Evolutionary conservation across 2,113 vertebrate species (phyloP).

Genomic region (Myiozetetes cayanensis): DNA sequence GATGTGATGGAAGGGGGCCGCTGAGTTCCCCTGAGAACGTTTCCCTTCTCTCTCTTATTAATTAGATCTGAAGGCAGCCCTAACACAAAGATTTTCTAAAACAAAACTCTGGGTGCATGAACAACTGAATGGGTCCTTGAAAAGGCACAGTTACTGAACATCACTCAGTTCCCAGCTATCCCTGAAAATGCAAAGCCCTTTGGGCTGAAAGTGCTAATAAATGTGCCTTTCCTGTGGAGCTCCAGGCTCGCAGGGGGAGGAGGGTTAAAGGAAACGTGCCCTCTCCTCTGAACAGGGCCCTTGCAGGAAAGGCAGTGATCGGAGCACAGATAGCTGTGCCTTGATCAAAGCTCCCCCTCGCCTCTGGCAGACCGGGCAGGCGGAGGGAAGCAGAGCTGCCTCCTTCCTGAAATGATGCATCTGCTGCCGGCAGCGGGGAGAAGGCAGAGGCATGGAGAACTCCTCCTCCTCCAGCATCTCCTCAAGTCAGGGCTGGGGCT

Average conservation of each 20-base stretch:
- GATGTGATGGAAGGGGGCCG: constrained; percentile 5
- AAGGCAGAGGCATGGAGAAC: background rate
- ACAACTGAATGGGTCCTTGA: background rate
- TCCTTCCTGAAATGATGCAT: background rate
- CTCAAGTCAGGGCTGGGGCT: background rate
- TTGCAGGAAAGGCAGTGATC: background rate
- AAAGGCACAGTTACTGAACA: background rate
- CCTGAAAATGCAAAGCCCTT: background rate
- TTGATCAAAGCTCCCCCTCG: constrained; percentile 14
- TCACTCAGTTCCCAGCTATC: background rate
- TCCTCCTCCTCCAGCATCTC: background rate
- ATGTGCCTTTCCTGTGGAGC: background rate
- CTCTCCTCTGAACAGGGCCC: background rate
- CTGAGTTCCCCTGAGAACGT: background rate
- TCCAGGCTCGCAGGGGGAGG: background rate
- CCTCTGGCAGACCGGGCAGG: background rate
- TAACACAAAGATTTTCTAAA: background rate
- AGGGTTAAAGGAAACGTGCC: background rate
- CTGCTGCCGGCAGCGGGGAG: background rate
- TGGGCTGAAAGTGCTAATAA: background rate
- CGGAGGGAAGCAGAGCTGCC: background rate
- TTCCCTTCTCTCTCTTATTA: background rate
- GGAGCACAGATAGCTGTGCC: background rate
- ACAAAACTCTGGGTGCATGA: background rate
- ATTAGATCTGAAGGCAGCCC: background rate